Conservation (phyloP, 2,113 vertebrate genomes). For the Seriola rivoliana region DNA sequence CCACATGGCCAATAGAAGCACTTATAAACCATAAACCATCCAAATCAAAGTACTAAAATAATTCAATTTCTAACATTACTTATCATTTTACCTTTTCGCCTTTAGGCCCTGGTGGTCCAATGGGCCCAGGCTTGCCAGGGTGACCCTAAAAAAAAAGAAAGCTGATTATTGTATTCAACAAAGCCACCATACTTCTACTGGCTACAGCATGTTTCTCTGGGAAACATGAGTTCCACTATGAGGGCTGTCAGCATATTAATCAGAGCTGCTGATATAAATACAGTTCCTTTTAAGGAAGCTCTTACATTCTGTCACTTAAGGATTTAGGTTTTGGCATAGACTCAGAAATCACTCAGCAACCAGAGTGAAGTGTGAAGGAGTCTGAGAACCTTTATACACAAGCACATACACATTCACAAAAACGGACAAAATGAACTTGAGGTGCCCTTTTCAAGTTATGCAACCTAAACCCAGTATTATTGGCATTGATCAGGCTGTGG, state of each 20-base stretch:
- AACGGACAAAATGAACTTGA: conserved; percentile 30
- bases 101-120: conserved; percentile 92
- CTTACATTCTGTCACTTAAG: conserved; percentile 26
- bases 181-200: conserved; percentile 12
- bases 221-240: conserved; percentile 13
- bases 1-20: not conserved
- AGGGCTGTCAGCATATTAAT: conserved; percentile 54
- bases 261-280: conserved; percentile 45
- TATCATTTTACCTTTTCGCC: conserved; percentile 93
- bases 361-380: conserved; percentile 19
- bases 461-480: conserved; percentile 21
- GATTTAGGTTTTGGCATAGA: conserved; percentile 46
- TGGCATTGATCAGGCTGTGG: conserved; percentile 5
- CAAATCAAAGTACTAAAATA: not conserved
- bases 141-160: conserved; percentile 88
- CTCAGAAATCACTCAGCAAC: conserved; percentile 56
- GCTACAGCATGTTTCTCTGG: conserved; percentile 38
- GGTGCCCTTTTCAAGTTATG: conserved; percentile 34
- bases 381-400: conserved; percentile 13
- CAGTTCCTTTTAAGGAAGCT: conserved; percentile 16
- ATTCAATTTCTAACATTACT: not conserved
- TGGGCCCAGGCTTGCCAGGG: conserved; percentile 87
- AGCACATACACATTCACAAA: not conserved
- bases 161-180: not conserved
- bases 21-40: not conserved